phyloP scores from a whole-genome alignment of 2,113 vertebrate species.

The Elanoides forficatus region DNA sequence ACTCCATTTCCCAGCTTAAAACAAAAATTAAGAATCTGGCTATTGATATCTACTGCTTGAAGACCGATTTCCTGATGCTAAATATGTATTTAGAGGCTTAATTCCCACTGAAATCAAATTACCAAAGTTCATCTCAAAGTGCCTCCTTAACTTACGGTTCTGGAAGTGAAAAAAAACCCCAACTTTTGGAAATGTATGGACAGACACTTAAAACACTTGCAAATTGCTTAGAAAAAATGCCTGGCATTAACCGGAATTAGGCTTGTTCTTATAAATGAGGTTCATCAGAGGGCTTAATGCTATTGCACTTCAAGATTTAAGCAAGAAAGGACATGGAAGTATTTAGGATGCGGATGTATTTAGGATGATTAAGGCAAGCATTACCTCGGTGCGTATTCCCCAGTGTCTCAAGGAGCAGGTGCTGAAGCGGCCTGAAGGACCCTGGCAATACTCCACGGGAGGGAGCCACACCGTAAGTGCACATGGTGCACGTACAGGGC shows the following conservation, averaged over 20 bases:
- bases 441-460: not conserved
- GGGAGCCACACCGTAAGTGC: fast-evolving
- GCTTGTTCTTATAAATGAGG: not conserved
- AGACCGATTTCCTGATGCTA: not conserved
- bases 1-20: not conserved
- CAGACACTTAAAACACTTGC: not conserved
- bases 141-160: not conserved
- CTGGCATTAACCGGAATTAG: not conserved
- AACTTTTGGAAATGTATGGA: not conserved
- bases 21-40: not conserved
- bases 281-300: not conserved
- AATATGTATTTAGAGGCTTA: not conserved
- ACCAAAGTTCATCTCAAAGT: not conserved
- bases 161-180: fast-evolving
- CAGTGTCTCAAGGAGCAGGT: fast-evolving
- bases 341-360: too few relatives aligned
- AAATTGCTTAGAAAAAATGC: not conserved
- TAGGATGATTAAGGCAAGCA: not conserved
- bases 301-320: not conserved
- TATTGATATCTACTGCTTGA: not conserved
- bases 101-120: not conserved
- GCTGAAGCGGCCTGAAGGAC: fast-evolving
- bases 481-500: fast-evolving
- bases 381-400: too few relatives aligned
- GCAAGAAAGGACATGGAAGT: not conserved